phyloP scores from a whole-genome alignment of 2,888 invertebrate species.

The Dolomedes plantarius region DNA sequence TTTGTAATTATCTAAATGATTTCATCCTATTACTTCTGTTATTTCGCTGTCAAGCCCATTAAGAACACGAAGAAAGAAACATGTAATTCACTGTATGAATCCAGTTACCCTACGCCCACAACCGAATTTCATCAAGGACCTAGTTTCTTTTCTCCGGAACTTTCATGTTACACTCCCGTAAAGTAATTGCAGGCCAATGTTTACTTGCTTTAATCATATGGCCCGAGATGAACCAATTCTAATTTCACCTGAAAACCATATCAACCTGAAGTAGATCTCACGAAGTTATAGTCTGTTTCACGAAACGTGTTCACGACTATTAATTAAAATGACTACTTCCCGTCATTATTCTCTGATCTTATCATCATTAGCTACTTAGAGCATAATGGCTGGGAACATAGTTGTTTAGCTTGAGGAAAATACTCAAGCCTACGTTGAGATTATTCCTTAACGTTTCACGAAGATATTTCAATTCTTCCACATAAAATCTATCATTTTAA shows the following conservation, averaged over 20 bases:
- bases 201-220: constrained; percentile 4
- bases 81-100: background rate
- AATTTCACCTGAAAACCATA: constrained; percentile 10
- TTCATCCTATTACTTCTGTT: background rate
- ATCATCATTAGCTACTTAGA: constrained; percentile 40
- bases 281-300: constrained; percentile 18
- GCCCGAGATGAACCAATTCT: constrained; percentile 7
- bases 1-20: background rate
- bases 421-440: too few species aligned
- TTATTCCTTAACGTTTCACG: too few species aligned
- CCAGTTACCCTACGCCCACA: constrained; percentile 2
- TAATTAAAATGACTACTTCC: constrained; percentile 54
- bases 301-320: constrained; percentile 39
- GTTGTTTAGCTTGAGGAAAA: background rate
- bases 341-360: constrained; percentile 30
- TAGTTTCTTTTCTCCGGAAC: constrained; percentile 6
- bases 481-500: too few species aligned
- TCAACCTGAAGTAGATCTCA: background rate
- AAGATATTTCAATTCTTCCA: too few species aligned
- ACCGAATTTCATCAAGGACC: background rate
- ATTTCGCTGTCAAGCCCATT: constrained; percentile 9
- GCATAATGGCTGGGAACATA: background rate
- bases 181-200: constrained; percentile 15
- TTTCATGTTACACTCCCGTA: constrained; percentile 3
- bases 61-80: background rate